These are phyloP conservation scores for Olivierus martensii DNA, from an alignment of 1,140 invertebrate genomes.

Conservation along the genomic window DNA sequence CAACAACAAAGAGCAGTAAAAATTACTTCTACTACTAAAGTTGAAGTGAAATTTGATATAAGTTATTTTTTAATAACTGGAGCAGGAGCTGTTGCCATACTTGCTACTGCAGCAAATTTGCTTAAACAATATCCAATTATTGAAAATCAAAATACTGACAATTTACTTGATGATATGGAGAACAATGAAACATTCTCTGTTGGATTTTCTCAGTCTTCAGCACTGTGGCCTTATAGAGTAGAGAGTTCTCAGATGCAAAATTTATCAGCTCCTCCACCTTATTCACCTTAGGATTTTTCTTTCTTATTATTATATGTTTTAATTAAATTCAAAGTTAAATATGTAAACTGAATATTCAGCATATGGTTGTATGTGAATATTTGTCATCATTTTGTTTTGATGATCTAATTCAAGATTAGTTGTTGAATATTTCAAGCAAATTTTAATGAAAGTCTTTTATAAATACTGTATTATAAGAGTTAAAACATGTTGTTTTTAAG, in stretches of 20 bases:
- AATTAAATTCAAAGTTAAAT: too few relatives aligned
- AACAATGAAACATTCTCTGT: constrained; percentile 15
- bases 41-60: constrained; percentile 20
- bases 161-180: constrained; percentile 9
- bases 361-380: too few relatives aligned
- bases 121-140: constrained; percentile 10
- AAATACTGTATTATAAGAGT: too few relatives aligned
- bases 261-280: constrained; percentile 12
- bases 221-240: constrained; percentile 2
- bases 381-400: too few relatives aligned
- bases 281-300: constrained; percentile 6
- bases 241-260: constrained; percentile 1
- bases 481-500: too few relatives aligned
- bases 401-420: too few relatives aligned
- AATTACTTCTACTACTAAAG: constrained; percentile 5
- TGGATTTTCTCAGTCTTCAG: constrained; percentile 6
- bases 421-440: too few relatives aligned
- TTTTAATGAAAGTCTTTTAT: too few relatives aligned
- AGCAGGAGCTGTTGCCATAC: constrained; percentile 16
- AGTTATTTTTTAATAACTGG: constrained; percentile 19
- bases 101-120: constrained; percentile 19
- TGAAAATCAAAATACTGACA: background rate
- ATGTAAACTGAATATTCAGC: too few relatives aligned
- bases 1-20: constrained; percentile 14
- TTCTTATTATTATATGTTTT: background rate